Base-by-base conservation (phyloP, 2,888 invertebrate genomes). In the Endotricha flammealis region DNA sequence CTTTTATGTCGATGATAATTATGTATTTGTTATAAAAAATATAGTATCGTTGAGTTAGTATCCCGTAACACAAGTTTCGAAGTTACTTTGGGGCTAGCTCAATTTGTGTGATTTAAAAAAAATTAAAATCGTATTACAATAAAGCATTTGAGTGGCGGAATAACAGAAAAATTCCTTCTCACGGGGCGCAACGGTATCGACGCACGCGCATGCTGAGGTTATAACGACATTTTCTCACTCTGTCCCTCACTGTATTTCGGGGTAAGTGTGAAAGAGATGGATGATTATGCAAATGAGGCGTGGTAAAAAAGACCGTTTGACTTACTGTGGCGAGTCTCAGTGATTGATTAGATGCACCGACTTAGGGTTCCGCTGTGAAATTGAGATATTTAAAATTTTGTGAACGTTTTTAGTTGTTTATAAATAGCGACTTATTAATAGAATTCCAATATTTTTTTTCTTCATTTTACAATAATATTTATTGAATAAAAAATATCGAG, bases 301-400 rank as follows among this genome's bases (percentile, higher is more conserved):
- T 42, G 50, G 60, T 62, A 68, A 75, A 77, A 80, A 73, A 61
- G 63, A 65, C 57, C 66, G 64, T 69, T 67, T 60, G 64, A 70
- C 62, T 74, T 60, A 73, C 62, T 65, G 71, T 65, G 64, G 68
- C 66, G 61, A 70, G 59, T 67, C 64, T 58, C 46, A 46, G 61
- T 77, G 75, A 80, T 80, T 79, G 81, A 83, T 81, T 80, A 66
- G 78, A 79, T 80, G 77, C 80, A 81, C 73, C 73, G 71, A 73
- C 71, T 70, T 73, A 66, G 39, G 40, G 32, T 30, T 40, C 31
- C 28, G 38, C 17, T 31, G 32, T 32, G 23, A 24, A 14, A 25
- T 25, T 33, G 25, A 27, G 25, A 25, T 14, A 24, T 11, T 9
- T 32, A 4, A 4, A 4, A 2, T 20, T 20, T 6, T 20, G 3